These are phyloP conservation scores for Anomalospiza imberbis DNA, from an alignment of 2,797 vertebrate genomes.

Conservation along the genomic window DNA sequence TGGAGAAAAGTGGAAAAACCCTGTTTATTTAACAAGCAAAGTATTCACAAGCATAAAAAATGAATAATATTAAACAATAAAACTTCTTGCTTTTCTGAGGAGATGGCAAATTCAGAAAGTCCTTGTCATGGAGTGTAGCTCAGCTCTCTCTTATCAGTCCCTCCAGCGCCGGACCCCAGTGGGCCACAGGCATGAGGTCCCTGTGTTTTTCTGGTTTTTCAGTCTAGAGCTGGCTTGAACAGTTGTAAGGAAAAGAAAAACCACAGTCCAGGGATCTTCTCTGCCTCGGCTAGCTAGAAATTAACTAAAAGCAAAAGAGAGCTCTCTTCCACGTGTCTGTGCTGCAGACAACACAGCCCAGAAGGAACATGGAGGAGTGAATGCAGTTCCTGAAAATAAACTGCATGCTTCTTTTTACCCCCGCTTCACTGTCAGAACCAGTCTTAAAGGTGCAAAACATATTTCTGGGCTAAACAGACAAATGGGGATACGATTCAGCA, in stretches of 20 bases:
- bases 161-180: accelerated
- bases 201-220: neutral
- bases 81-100: neutral
- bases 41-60: neutral
- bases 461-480: neutral
- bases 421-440: neutral
- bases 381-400: neutral
- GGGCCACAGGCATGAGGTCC: neutral
- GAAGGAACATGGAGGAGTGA: neutral
- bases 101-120: neutral
- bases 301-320: neutral
- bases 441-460: neutral
- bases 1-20: neutral
- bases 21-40: neutral
- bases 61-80: neutral
- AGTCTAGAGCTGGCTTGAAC: neutral
- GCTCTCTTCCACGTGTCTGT: neutral
- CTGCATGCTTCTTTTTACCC: neutral
- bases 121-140: no score
- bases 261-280: neutral
- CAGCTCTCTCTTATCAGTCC: neutral
- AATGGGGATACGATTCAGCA: neutral
- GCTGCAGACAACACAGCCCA: neutral
- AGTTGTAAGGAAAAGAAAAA: neutral
- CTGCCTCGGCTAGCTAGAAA: neutral